Conservation (phyloP, 1,140 invertebrate genomes). For the Lasioglossum baleicum region DNA sequence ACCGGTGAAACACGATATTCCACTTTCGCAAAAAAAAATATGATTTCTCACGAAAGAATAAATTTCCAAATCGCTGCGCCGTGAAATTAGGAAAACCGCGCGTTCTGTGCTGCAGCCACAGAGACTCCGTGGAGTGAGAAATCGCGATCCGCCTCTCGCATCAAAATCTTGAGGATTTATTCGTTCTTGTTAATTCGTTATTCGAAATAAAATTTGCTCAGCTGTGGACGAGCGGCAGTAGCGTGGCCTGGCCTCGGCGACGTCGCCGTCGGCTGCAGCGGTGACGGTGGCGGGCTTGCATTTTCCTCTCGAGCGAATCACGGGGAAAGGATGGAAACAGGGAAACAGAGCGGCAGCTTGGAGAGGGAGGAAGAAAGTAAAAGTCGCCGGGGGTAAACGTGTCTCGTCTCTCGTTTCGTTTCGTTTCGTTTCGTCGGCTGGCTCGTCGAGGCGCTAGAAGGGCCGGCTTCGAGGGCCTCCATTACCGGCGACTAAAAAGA, state of each 20-base stretch:
- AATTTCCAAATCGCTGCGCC: too few species aligned
- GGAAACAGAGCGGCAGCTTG: constrained; percentile 8
- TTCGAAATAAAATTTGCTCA: too few species aligned
- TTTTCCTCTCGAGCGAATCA: constrained; percentile 74
- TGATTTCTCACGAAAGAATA: too few species aligned
- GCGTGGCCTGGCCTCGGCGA: constrained; percentile 6
- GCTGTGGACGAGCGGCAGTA: neutral
- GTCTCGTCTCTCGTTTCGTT: constrained; percentile 71
- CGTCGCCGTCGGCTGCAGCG: neutral
- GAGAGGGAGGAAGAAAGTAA: constrained; percentile 29
- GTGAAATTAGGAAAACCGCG: too few species aligned
- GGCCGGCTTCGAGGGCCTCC: constrained; percentile 72
- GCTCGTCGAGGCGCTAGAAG: constrained; percentile 70
- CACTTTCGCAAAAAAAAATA: too few species aligned
- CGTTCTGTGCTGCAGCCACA: too few species aligned
- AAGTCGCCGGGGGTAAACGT: constrained; percentile 30
- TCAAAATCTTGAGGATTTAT: too few species aligned
- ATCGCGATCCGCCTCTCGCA: too few species aligned
- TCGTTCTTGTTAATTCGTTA: too few species aligned
- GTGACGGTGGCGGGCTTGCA: constrained; percentile 37
- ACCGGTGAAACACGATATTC: too few species aligned
- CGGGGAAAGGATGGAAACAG: constrained; percentile 22
- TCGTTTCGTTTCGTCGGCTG: constrained; percentile 62
- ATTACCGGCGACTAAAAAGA: constrained; percentile 72
- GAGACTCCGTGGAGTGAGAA: too few species aligned